Evolutionary conservation across 1,140 invertebrate species (phyloP).

Genomic region (Homarus americanus): DNA sequence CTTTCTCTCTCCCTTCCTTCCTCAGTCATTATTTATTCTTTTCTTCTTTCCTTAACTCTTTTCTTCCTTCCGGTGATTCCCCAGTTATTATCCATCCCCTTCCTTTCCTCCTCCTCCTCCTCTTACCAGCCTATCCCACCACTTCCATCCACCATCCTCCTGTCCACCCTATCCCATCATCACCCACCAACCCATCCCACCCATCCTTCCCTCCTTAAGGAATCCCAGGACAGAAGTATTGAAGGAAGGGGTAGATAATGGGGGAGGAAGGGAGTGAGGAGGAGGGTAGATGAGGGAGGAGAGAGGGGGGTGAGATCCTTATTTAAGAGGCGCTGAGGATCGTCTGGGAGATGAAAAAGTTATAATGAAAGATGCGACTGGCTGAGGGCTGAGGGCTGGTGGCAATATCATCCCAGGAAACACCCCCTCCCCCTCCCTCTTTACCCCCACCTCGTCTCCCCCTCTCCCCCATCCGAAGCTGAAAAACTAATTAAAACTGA

Average conservation of each 20-base stretch:
- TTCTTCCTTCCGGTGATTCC: not conserved
- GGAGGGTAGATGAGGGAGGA: too few species aligned
- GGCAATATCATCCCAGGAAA: slow-evolving; percentile 29
- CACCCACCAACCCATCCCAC: not conserved
- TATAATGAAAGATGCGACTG: slow-evolving; percentile 19
- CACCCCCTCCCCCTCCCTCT: too few species aligned
- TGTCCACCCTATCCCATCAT: not conserved
- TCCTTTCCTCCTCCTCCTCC: not conserved
- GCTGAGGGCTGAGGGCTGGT: not conserved
- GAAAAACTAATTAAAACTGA: slow-evolving; percentile 40
- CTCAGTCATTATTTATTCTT: too few species aligned
- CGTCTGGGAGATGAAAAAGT: slow-evolving; percentile 19
- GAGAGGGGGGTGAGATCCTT: too few species aligned
- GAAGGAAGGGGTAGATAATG: too few species aligned
- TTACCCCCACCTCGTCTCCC: too few species aligned
- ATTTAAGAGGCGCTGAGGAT: slow-evolving; percentile 42
- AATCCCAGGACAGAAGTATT: not conserved
- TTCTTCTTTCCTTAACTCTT: not conserved
- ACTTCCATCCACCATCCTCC: too few species aligned
- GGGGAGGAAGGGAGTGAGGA: too few species aligned
- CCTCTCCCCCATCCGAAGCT: not conserved
- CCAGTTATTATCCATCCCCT: not conserved
- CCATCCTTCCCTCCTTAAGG: not conserved
- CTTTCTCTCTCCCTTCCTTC: not conserved
- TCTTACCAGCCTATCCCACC: not conserved